A percentile compares a stretch with the other conserved stretches of the same genome.
phyloP scores from a whole-genome alignment of 2,113 vertebrate species.

The Leptosomus discolor region DNA sequence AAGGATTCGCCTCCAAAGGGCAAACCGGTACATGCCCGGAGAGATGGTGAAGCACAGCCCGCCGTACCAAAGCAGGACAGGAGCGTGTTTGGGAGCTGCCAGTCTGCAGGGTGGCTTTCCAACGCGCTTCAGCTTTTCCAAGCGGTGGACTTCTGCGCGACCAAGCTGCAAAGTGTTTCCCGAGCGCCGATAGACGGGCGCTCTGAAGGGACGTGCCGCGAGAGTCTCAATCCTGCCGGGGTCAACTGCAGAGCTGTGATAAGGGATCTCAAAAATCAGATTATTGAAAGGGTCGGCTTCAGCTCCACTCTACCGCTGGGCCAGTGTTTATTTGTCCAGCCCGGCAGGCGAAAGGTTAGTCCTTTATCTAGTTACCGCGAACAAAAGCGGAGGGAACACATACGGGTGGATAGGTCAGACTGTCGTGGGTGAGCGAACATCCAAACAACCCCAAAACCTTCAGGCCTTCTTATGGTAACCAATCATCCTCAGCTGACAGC shows the following conservation, averaged over 20 bases:
- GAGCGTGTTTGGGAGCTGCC: accelerated
- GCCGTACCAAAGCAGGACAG: neutral
- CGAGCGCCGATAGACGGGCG: neutral
- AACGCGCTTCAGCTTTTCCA: neutral
- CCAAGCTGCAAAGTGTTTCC: neutral
- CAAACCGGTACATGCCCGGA: neutral
- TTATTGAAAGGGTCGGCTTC: neutral
- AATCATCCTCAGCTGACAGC: neutral
- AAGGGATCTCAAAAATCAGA: neutral
- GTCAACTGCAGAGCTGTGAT: neutral
- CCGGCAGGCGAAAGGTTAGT: constrained; percentile 19
- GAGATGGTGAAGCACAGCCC: neutral
- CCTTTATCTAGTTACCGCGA: neutral
- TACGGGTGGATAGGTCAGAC: neutral
- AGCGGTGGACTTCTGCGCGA: neutral
- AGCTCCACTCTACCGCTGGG: neutral
- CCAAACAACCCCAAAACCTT: constrained; percentile 14
- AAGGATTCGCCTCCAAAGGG: neutral
- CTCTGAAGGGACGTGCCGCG: accelerated
- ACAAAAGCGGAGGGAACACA: neutral
- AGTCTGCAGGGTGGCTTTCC: neutral
- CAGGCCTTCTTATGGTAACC: neutral
- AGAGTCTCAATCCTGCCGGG: neutral
- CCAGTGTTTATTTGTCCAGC: constrained; percentile 28
- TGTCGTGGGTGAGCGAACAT: neutral